Evolutionary conservation across 2,113 vertebrate species (phyloP).

Genomic region (Aspidoscelis tigris): DNA sequence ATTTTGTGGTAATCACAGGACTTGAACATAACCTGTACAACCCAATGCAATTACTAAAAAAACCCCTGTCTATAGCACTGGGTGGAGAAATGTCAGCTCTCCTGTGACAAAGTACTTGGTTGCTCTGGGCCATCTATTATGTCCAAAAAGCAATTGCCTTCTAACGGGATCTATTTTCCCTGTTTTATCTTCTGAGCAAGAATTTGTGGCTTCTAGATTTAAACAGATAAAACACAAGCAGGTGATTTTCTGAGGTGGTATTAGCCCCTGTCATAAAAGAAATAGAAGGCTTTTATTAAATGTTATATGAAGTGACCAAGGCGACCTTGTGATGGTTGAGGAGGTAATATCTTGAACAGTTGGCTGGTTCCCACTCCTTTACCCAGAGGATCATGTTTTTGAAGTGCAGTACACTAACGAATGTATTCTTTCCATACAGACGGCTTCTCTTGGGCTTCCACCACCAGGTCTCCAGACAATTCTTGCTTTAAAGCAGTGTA

Average conservation of each 20-base stretch:
- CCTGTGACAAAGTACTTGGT: not conserved
- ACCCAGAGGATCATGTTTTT: slow-evolving; percentile 20
- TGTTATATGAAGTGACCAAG: slow-evolving; percentile 18
- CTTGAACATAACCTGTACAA: not conserved
- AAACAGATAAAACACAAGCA: not conserved
- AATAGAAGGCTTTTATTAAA: slow-evolving; percentile 41
- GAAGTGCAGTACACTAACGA: not conserved
- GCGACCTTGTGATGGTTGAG: slow-evolving; percentile 44
- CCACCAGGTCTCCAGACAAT: not conserved
- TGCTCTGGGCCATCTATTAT: slow-evolving; percentile 18
- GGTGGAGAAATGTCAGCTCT: not conserved
- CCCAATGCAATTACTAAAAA: not conserved
- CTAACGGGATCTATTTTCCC: slow-evolving; percentile 36
- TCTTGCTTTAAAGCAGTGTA: no score
- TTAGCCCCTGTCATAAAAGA: slow-evolving; percentile 37
- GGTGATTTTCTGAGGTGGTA: slow-evolving; percentile 42
- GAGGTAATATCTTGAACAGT: slow-evolving; percentile 37
- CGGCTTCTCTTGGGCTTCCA: no score
- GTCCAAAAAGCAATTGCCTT: slow-evolving; percentile 37
- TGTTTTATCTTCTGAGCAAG: slow-evolving; percentile 59
- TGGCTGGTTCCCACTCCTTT: slow-evolving; percentile 13
- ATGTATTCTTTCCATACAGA: not conserved
- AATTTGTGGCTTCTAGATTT: slow-evolving; percentile 58
- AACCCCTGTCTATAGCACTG: slow-evolving; percentile 9
- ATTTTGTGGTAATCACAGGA: not conserved